Evolutionary conservation across 2,888 invertebrate species (phyloP).

Genomic region (Subacronicta megacephala): DNA sequence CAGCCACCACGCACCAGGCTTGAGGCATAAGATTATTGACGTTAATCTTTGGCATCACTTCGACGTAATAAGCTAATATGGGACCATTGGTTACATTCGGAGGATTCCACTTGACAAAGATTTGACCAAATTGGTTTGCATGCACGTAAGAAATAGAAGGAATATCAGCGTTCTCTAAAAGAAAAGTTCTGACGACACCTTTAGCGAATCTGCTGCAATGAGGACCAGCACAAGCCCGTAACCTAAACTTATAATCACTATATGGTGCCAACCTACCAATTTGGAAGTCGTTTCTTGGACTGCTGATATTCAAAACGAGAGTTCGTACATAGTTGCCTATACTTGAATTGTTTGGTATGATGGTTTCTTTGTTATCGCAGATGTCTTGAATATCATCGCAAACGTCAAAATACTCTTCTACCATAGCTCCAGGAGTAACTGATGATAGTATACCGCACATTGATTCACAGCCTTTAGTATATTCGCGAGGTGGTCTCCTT

Average conservation of each 20-base stretch:
- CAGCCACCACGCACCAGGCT: conserved; percentile 70
- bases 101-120: conserved; percentile 75
- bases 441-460: conserved; percentile 77
- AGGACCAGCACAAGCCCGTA: conserved; percentile 73
- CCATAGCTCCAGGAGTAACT: conserved; percentile 71
- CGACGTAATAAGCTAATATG: conserved; percentile 77
- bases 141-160: conserved; percentile 60
- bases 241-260: conserved; percentile 79
- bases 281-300: conserved; percentile 64
- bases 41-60: conserved; percentile 68
- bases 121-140: conserved; percentile 61
- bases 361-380: conserved; percentile 67
- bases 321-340: conserved; percentile 68
- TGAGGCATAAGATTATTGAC: conserved; percentile 64
- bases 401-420: conserved; percentile 78
- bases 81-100: conserved; percentile 77
- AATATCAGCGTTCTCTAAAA: conserved; percentile 70
- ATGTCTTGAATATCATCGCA: conserved; percentile 64
- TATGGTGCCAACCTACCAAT: conserved; percentile 77
- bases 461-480: conserved; percentile 76
- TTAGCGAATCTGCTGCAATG: conserved; percentile 76
- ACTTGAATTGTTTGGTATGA: conserved; percentile 64
- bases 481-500: conserved; percentile 75
- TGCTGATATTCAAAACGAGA: conserved; percentile 67
- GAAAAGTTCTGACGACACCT: conserved; percentile 73